Evolutionary conservation across 2,113 vertebrate genomes (phyloP).

Genomic region (Parus major): DNA sequence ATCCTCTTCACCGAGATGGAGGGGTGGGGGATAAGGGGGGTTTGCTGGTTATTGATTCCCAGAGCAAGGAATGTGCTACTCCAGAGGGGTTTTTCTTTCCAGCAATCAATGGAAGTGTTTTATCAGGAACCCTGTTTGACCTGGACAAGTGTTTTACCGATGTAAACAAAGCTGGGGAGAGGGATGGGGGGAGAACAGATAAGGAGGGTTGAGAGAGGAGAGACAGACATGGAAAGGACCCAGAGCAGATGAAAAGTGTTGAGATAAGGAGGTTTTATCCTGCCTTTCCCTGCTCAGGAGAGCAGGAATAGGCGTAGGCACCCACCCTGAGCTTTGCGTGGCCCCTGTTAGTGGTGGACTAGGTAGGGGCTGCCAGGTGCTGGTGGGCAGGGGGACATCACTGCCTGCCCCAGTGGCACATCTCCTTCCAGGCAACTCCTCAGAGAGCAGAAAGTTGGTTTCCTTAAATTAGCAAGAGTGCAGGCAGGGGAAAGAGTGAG

Average conservation of each 20-base stretch:
- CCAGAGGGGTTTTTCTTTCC: conserved; percentile 18
- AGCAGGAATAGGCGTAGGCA: fast-evolving
- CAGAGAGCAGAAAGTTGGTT: background rate
- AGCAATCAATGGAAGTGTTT: conserved; percentile 63
- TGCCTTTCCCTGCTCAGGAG: background rate
- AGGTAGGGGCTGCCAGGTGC: background rate
- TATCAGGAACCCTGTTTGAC: conserved; percentile 31
- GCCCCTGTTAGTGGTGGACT: background rate
- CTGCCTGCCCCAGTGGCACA: background rate
- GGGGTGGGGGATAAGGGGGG: background rate
- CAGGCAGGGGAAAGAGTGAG: background rate
- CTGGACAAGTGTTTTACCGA: conserved; percentile 12
- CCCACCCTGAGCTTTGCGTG: background rate
- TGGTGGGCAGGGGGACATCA: fast-evolving
- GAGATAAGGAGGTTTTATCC: background rate
- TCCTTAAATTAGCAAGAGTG: background rate
- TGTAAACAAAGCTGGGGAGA: background rate
- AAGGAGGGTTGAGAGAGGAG: background rate
- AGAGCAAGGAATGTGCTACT: background rate
- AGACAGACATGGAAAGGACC: background rate
- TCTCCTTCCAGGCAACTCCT: background rate
- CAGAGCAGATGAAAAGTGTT: background rate
- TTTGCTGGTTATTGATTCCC: background rate
- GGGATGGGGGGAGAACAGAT: background rate
- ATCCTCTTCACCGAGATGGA: background rate